phyloP scores from a whole-genome alignment of 1,140 invertebrate genomes.

The Drosophila simulans region DNA sequence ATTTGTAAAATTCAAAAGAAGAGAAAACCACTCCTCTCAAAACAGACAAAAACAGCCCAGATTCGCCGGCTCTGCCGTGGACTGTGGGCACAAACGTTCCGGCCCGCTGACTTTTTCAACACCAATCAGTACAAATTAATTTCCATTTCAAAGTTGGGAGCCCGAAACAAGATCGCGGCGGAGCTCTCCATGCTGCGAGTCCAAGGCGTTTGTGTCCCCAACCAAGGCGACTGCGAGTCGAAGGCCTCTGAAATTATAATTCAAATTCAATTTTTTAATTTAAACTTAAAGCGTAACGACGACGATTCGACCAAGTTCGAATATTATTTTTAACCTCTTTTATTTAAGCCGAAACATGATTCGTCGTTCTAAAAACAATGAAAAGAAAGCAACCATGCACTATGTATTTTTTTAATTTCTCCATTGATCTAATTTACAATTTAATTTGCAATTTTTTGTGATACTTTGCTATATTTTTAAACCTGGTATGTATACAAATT shows the following conservation, averaged over 20 bases:
- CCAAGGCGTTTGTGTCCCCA: slow-evolving; percentile 32
- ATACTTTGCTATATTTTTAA: slow-evolving; percentile 83
- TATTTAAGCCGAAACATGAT: slow-evolving; percentile 64
- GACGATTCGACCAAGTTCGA: slow-evolving; percentile 65
- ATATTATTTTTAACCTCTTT: slow-evolving; percentile 68
- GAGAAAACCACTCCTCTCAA: slow-evolving; percentile 26
- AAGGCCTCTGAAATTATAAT: slow-evolving; percentile 15
- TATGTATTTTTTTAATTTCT: slow-evolving; percentile 59
- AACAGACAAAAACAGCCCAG: slow-evolving; percentile 54
- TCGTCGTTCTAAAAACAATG: slow-evolving; percentile 52
- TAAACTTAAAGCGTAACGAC: slow-evolving; percentile 41
- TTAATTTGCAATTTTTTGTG: slow-evolving; percentile 83
- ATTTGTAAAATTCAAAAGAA: slow-evolving; percentile 21
- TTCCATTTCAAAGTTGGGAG: slow-evolving; percentile 72
- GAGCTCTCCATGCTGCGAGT: slow-evolving; percentile 24
- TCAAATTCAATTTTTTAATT: slow-evolving; percentile 50
- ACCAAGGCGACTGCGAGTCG: slow-evolving; percentile 30
- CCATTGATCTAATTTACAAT: slow-evolving; percentile 79
- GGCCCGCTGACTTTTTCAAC: slow-evolving; percentile 38
- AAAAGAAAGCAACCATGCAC: slow-evolving; percentile 34
- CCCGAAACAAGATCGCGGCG: slow-evolving; percentile 30
- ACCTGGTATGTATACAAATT: slow-evolving; percentile 63
- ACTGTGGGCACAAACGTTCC: slow-evolving; percentile 41
- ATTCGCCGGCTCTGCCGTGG: slow-evolving; percentile 20
- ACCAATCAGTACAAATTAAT: slow-evolving; percentile 82